phyloP scores from a whole-genome alignment of 1,140 invertebrate species.

The Sinella curviseta region DNA sequence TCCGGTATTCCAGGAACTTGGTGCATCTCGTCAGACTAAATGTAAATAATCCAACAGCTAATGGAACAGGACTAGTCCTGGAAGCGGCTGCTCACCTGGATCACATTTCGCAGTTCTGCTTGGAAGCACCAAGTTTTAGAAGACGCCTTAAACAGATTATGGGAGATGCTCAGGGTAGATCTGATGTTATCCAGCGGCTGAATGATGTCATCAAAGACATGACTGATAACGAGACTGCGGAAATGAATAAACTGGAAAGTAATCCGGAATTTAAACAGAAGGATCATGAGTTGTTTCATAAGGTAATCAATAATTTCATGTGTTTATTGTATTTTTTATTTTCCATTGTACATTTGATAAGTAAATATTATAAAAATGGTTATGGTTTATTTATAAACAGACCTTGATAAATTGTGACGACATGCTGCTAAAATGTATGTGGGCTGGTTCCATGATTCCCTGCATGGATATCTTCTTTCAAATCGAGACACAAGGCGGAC shows the following conservation, averaged over 20 bases:
- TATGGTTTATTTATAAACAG: not conserved
- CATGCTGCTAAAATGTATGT: slow-evolving; percentile 4
- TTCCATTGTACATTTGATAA: not conserved
- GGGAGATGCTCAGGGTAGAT: not conserved
- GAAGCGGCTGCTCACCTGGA: not conserved
- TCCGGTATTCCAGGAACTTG: too few relatives aligned
- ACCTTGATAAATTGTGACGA: not conserved
- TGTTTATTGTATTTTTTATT: not conserved
- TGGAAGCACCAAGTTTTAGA: not conserved
- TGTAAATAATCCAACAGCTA: too few relatives aligned
- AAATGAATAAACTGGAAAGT: not conserved
- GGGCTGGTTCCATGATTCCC: not conserved
- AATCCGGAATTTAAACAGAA: not conserved
- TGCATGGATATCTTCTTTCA: not conserved
- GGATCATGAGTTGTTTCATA: not conserved
- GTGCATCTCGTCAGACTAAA: too few relatives aligned
- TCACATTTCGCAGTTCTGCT: not conserved
- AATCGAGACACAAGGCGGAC: not conserved
- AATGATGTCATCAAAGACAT: not conserved
- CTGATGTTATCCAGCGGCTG: not conserved
- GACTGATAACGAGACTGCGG: not conserved
- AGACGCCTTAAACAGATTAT: not conserved
- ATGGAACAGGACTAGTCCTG: too few relatives aligned
- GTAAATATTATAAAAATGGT: not conserved
- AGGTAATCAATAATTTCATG: too few relatives aligned